A percentile compares a stretch with the other conserved stretches of the same genome.
These are phyloP conservation scores for Circaetus gallicus DNA, from an alignment of 2,113 vertebrate species.

Conservation along the genomic window DNA sequence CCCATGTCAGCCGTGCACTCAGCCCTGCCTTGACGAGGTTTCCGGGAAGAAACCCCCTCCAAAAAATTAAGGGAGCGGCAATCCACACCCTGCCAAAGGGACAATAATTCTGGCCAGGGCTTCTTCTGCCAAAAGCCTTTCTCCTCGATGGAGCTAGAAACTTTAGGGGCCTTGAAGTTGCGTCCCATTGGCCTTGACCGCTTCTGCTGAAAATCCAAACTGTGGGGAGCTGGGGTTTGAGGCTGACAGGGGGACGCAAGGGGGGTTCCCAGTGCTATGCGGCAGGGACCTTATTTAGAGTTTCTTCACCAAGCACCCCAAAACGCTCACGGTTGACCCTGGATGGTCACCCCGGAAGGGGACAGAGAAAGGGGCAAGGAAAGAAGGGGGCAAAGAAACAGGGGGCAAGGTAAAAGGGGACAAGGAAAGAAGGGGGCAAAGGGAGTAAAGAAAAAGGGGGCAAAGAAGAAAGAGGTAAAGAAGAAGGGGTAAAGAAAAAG, in stretches of 20 bases:
- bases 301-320: not conserved
- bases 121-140: not conserved
- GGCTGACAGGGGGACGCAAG: no score
- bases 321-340: not conserved
- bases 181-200: rapidly evolving
- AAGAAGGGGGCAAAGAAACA: no score
- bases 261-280: rapidly evolving
- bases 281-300: not conserved
- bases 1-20: rapidly evolving
- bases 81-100: not conserved
- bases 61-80: not conserved
- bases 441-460: no score
- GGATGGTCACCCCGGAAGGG: not conserved
- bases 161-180: rapidly evolving
- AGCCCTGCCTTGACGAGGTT: not conserved
- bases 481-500: not conserved
- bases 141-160: not conserved
- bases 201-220: not conserved
- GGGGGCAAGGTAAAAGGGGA: no score
- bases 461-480: not conserved
- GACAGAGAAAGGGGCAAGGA: not conserved
- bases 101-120: not conserved
- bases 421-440: no score
- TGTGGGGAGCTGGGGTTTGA: not conserved
- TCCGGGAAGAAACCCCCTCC: not conserved